Conservation (phyloP, 2,113 vertebrate genomes). For the Tauraco erythrolophus region DNA sequence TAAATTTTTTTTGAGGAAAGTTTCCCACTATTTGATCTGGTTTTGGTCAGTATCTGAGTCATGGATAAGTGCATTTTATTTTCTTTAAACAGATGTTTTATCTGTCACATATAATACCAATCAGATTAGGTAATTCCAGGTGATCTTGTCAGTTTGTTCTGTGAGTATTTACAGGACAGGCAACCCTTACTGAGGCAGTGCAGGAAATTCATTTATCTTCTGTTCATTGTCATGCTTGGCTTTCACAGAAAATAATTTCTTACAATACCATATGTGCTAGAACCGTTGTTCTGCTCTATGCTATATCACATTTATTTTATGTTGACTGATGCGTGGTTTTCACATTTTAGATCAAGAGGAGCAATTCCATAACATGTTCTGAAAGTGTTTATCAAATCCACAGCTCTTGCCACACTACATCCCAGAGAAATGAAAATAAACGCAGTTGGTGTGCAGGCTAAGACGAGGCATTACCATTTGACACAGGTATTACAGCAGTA, state of each 20-base stretch:
- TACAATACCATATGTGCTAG: conserved; percentile 30
- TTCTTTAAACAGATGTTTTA: conserved; percentile 58
- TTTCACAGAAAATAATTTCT: conserved; percentile 49
- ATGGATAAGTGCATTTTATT: conserved; percentile 28
- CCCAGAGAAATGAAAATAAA: background rate
- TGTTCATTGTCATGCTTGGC: conserved; percentile 40
- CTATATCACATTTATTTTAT: conserved; percentile 37
- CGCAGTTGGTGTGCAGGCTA: background rate
- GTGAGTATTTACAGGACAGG: conserved; percentile 37
- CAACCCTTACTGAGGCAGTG: background rate
- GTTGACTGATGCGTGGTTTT: conserved; percentile 9
- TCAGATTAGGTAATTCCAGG: conserved; percentile 62
- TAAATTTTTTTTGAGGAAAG: background rate
- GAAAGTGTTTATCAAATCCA: background rate
- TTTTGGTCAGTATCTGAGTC: conserved; percentile 27
- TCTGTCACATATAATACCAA: conserved; percentile 58
- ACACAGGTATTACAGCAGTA: background rate
- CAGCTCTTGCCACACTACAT: background rate
- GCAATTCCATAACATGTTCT: background rate
- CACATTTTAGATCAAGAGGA: background rate
- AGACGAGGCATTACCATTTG: background rate
- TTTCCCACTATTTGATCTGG: conserved; percentile 14
- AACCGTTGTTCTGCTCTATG: conserved; percentile 11
- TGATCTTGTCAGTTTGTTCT: conserved; percentile 57
- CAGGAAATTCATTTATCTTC: conserved; percentile 53